Evolutionary conservation across 2,797 vertebrate genomes (phyloP), one percentile per base, ranked within the genome.

Genomic region (Pipistrellus pipistrellus): DNA sequence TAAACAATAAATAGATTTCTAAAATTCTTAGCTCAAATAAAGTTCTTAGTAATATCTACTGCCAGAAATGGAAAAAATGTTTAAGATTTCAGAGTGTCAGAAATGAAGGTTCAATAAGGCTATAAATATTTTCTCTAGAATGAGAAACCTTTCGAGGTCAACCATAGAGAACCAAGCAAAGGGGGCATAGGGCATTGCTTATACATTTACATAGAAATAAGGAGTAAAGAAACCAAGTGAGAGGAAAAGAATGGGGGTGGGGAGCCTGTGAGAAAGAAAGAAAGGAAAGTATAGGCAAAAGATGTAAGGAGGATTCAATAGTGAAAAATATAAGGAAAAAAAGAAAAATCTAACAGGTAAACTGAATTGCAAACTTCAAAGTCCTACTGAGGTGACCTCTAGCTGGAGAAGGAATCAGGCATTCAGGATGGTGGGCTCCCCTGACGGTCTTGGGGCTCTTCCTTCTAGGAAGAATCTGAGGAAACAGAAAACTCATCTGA

Each of bases 381-480:
- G 44, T 94, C 38, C 53, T 88, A n/a, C 9, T 44, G 18, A 90
- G 11, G 8, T 46, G 41, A 7, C 32, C 32, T 88, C 38, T 48
- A 72, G 35, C 41, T 89, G 76, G 32, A 85, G 2, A 21, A 27
- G 44, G 5, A n/a, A 4, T 3, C 8, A 84, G 21, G 55, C 15
- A 97, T 99, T 99, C 98, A 99, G 75, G 99, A 99, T 18, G 99
- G 99, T 98, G 99, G 99, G 98, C 98, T 99, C 97, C 99, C 98
- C 87, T 98, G 98, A 14, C 98, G 98, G 76, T 99, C 98, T 53
- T 99, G 98, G 38, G 98, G 98, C 27, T 98, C 98, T 18, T 99
- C 99, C 41, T 99, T 99, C 23, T 99, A 98, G 0, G 98, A 99
- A 35, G 98, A 98, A 96, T 98, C 99, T 0, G 99, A 99, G 35